A percentile compares a stretch with the other conserved stretches of the same genome.
Conservation (phyloP, 2,797 vertebrate species). For the Eulemur mongoz region DNA sequence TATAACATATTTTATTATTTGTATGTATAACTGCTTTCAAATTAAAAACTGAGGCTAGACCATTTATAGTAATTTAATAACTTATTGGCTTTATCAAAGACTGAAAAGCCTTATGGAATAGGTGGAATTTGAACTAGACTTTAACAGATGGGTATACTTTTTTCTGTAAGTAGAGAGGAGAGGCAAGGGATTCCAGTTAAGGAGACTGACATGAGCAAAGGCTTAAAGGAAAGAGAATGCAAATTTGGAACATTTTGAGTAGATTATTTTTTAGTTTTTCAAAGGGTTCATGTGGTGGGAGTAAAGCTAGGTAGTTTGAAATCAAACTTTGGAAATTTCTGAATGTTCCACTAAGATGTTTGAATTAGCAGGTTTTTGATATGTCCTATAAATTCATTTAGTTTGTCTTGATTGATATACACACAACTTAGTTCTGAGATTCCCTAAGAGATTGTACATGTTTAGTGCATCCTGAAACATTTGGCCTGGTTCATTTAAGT, state of each 20-base stretch:
- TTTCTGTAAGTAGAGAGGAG: neutral
- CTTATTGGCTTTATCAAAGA: neutral
- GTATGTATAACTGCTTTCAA: neutral
- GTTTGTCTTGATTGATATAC: constrained; percentile 28
- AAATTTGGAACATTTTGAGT: constrained; percentile 34
- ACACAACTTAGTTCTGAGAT: constrained; percentile 11
- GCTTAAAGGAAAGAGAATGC: constrained; percentile 7
- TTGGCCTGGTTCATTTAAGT: neutral
- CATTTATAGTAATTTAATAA: constrained; percentile 27
- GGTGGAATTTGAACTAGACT: neutral
- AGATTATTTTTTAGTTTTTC: constrained; percentile 29
- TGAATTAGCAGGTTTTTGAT: constrained; percentile 14
- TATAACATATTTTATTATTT: neutral
- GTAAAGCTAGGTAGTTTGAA: constrained; percentile 28
- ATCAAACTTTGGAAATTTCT: constrained; percentile 39
- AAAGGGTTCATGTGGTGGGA: neutral
- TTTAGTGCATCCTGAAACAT: neutral
- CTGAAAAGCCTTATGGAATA: constrained; percentile 24
- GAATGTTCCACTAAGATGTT: constrained; percentile 16
- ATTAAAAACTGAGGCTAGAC: constrained; percentile 25
- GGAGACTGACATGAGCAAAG: neutral
- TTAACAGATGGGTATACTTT: neutral
- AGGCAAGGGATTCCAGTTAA: constrained; percentile 10
- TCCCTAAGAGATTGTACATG: neutral
- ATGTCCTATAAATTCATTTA: constrained; percentile 16